Evolutionary conservation across 1,140 invertebrate species (phyloP), one percentile per base, ranked within the genome.

Genomic region (Hesperophylax magnus): DNA sequence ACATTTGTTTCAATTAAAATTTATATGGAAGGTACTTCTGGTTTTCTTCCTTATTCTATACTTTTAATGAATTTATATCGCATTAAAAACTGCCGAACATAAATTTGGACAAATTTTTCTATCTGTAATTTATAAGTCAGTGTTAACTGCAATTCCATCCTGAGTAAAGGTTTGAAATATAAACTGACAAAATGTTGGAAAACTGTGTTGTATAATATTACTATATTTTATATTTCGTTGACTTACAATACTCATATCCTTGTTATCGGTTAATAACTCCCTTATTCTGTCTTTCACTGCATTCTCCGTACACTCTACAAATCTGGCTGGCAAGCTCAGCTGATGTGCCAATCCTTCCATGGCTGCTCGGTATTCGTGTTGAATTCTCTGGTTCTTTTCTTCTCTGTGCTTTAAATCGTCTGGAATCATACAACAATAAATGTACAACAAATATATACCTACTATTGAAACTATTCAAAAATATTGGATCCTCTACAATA

Each of bases 251-350:
- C 91, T 88, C 88, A 94, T 93, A 80, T 95, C 93, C 85, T 96
- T 95, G 84, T 94, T 94, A 54, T 96, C 95, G 77, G 90, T 92
- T 2, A 95, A 86, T 18, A 95, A 91, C 86, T 96, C 94, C 22
- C 94, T 88, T 69, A 96, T 92, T 80, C 94, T 90, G 63, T 96
- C 94, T 86, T 95, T 95, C 69, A 96, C 95, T 15, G 93, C 89
- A 24, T 90, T 92, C 86, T 96, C 94, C 60, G 94, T 92, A 2
- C 94, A 92, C 84, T 96, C 95, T 3, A 95, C 92, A 85, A 94
- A 94, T 84, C 93, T 87, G 54, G 92, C 91, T 2, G 94, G 93
- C 7, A 93, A 91, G 84, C 93, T 94, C 2, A 95, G 84, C 15
- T 94, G 88, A 65, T 94, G 93, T 2, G 94, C 92, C 58, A 94